Conservation (phyloP, 2,113 vertebrate species). For the Pterocles orientalis region DNA sequence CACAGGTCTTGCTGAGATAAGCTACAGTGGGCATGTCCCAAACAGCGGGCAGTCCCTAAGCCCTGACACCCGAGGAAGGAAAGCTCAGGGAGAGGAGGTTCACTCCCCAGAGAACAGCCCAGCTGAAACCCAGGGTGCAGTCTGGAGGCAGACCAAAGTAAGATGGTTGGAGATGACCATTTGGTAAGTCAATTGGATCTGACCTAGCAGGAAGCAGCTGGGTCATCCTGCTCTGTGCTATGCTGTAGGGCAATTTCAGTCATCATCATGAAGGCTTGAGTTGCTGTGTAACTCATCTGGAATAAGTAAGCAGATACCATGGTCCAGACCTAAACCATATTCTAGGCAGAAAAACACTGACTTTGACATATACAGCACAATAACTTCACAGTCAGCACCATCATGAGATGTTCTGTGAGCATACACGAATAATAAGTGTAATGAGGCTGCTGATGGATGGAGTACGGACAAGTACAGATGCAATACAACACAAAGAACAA, state of each 20-base stretch:
- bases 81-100: not conserved
- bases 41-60: not conserved
- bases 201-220: conserved; percentile 6
- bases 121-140: not conserved
- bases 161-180: not conserved
- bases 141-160: not conserved
- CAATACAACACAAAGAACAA: conserved; percentile 39
- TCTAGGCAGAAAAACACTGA: conserved; percentile 33
- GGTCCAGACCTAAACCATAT: conserved; percentile 28
- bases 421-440: not conserved
- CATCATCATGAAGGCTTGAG: conserved; percentile 17
- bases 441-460: conserved; percentile 50
- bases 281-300: conserved; percentile 4
- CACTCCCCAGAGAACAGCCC: not conserved
- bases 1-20: not conserved
- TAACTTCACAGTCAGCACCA: conserved; percentile 53
- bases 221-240: not conserved
- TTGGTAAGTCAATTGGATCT: not conserved
- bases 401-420: conserved; percentile 13
- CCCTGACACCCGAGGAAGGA: not conserved
- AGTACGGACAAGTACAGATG: conserved; percentile 54
- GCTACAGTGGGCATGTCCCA: not conserved
- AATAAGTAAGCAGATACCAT: conserved; percentile 41
- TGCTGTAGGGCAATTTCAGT: conserved; percentile 17
- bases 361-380: conserved; percentile 27